Base-by-base conservation (phyloP, 2,888 invertebrate species). In the Aphelenchoides bicaudatus region DNA sequence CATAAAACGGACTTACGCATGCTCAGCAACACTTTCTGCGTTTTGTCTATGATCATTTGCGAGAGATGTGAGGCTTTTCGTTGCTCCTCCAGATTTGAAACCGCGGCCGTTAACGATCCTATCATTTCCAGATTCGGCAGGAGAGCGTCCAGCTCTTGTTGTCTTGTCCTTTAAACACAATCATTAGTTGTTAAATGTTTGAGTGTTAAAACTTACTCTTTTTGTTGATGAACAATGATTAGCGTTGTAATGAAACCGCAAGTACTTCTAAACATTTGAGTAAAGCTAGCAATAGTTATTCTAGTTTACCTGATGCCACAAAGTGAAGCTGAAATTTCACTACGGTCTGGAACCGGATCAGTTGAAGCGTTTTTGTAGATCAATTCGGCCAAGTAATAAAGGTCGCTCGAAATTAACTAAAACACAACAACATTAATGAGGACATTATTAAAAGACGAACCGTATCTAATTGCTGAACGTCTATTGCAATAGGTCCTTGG, bases 51-150 rank as follows among this genome's bases (percentile, higher is more conserved):
- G 48, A 71, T 67, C 25, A 71, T 34, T 53, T 70, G 66, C 37
- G 65, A 67, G 46, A 72, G 71, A 10, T 61, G 55, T 4, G 73
- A 65, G 37, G 72, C 53, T 34, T 66, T 56, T 38, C 59, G 62
- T 43, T 71, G 71, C 49, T 73, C 72, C 37, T 73, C 73, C 6
- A 71, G 46, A 49, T 74, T 73, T 39, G 56, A 47, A 23, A 72
- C 61, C 37, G 72, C 62, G 31, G 71, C 59, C 57, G 69, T 55
- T 31, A 71, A 29, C 13, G 71, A 62, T 6, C 60, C 65, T 39
- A 73, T 59, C 61, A 73, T 58, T 27, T 52, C 57, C 28, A 71
- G 39, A 43, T 67, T 67, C 8, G 65, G 65, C n/a, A 61, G 43
- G 29, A 70, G 25, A 30, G 48, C 30, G 16, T 46, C 27, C 31